phyloP scores from a whole-genome alignment of 2,113 vertebrate species.

The Heloderma charlesbogerti region DNA sequence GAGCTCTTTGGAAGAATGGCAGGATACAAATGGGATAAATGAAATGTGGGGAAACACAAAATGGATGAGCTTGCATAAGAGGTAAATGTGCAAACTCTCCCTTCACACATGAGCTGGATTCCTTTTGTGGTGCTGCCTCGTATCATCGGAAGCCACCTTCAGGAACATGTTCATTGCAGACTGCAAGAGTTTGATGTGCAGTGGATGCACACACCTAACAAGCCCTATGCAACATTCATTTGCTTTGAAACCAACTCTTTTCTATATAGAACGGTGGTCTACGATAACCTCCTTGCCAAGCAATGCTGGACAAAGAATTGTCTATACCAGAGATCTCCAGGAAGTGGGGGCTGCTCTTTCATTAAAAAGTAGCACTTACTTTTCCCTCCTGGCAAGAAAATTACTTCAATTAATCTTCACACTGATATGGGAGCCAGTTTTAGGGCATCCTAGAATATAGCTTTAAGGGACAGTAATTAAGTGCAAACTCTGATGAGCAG shows the following conservation, averaged over 20 bases:
- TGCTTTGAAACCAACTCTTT: not conserved
- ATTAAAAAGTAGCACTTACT: slow-evolving; percentile 54
- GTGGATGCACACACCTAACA: not conserved
- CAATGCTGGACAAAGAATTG: not conserved
- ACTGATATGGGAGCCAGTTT: slow-evolving; percentile 60
- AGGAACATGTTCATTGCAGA: not conserved
- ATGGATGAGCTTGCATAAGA: not conserved
- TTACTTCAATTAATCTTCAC: slow-evolving; percentile 70
- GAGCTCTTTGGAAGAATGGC: not conserved
- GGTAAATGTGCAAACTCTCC: not conserved
- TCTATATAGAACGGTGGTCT: no score
- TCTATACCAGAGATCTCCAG: not conserved
- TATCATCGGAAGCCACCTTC: not conserved
- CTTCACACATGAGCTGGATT: not conserved
- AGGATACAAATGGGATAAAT: not conserved
- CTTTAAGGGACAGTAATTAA: slow-evolving; percentile 71
- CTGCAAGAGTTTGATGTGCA: not conserved
- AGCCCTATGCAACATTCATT: not conserved
- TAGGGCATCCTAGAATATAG: slow-evolving; percentile 59
- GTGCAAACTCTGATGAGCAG: slow-evolving; percentile 70
- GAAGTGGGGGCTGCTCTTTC: slow-evolving; percentile 14
- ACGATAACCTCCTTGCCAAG: not conserved
- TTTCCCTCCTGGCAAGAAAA: slow-evolving; percentile 61
- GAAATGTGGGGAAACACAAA: not conserved
- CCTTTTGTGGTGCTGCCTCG: not conserved